These are phyloP conservation scores for Branchellion lobata DNA, from an alignment of 2,888 invertebrate species.

Conservation along the genomic window DNA sequence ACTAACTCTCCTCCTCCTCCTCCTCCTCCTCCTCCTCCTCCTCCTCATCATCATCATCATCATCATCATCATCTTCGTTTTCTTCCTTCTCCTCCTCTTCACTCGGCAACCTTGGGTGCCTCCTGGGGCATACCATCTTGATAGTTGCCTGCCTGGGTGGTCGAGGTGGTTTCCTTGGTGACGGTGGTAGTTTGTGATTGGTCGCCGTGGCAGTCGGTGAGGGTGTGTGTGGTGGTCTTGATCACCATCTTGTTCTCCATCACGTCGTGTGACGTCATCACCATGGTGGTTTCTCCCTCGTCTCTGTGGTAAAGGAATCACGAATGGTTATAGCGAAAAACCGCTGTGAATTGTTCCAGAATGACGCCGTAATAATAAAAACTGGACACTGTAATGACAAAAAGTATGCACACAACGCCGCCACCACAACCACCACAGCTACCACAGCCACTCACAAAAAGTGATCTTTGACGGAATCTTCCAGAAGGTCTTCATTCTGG, in stretches of 20 bases:
- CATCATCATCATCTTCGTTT: too few relatives aligned
- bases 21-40: too few relatives aligned
- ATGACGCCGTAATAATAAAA: too few relatives aligned
- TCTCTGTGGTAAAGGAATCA: neutral
- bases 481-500: slow-evolving; percentile 43
- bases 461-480: slow-evolving; percentile 42
- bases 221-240: slow-evolving; percentile 41
- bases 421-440: too few relatives aligned
- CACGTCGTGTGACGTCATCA: slow-evolving; percentile 43
- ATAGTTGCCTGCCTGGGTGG: slow-evolving; percentile 21
- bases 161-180: slow-evolving; percentile 41
- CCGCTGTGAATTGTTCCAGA: too few relatives aligned
- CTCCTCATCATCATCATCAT: too few relatives aligned
- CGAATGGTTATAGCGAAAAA: too few relatives aligned
- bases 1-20: too few relatives aligned
- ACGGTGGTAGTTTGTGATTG: slow-evolving; percentile 41
- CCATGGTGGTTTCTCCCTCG: slow-evolving; percentile 33
- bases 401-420: neutral
- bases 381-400: too few relatives aligned
- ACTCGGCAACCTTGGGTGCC: slow-evolving; percentile 19
- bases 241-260: slow-evolving; percentile 46
- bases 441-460: slow-evolving; percentile 16
- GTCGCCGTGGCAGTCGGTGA: slow-evolving; percentile 34
- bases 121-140: slow-evolving; percentile 40
- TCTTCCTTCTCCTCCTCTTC: too few relatives aligned